Base-by-base conservation (phyloP, 2,888 invertebrate species). In the Lampropteryx suffumata region DNA sequence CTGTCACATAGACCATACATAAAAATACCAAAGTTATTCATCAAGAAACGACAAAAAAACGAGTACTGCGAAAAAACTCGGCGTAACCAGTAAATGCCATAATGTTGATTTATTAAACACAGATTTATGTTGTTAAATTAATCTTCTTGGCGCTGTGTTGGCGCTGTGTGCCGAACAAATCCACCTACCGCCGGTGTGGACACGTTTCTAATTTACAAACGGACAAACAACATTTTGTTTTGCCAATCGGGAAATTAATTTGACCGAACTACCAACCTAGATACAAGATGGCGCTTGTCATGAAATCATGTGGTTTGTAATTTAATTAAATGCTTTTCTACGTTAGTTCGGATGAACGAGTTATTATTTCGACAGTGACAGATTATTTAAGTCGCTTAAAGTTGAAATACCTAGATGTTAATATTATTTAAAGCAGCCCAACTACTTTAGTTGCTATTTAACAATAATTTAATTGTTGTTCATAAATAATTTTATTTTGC, bases 201-300 rank as follows among this genome's bases (percentile, higher is more conserved):
- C 76, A 76, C 76, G 76, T 76, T 76, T 73, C 69, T 74, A 70
- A 76, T 76, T 76, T 74, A 62, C 60, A 66, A 64, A 70, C 50
- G 37, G 30, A 57, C 53, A 62, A 59, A 62, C 62, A 69, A 64
- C 58, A 55, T 54, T 60, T 51, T 50, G 33, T 50, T 45, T 33
- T 33, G 44, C 13, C 49, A 55, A 47, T 46, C 17, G 34, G 17
- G 27, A 40, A 42, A 53, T 35, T 53, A 44, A 53, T 44, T 53
- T 34, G 32, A 44, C 43, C 34, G 21, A 44, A n/a, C 42, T 8
- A 3, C 17, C 17, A 3, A 17, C 3, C 3, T 27, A n/a, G 28
- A 45, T 27, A 27, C 7, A 30, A 44, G 30, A 36, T 33, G 14
- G 27, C 9, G 24, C 8, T 33, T 24, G 4, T 14, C 6, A 1